A percentile compares a stretch with the other conserved stretches of the same genome.
Conservation (phyloP, 2,113 vertebrate species). For the Xiphorhynchus elegans region DNA sequence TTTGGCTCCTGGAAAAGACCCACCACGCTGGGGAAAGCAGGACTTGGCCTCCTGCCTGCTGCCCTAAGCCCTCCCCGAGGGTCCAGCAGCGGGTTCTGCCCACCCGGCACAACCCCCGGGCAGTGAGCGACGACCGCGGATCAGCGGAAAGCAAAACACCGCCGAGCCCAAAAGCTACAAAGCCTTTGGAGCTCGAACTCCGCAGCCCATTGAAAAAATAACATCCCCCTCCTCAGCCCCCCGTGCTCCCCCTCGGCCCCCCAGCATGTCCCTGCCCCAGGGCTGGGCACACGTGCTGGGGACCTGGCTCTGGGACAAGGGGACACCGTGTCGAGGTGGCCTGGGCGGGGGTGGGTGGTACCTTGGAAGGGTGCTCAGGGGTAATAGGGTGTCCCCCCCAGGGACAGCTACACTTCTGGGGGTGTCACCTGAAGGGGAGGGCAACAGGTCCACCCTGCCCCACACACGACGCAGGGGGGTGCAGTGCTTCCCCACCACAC, state of each 20-base stretch:
- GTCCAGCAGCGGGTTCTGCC: neutral
- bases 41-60: neutral
- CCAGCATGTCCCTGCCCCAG: neutral
- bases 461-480: neutral
- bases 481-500: neutral
- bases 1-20: neutral
- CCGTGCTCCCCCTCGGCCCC: accelerated
- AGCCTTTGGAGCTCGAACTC: neutral
- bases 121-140: neutral
- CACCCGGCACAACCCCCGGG: neutral
- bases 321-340: accelerated
- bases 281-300: neutral
- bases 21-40: neutral
- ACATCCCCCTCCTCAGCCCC: neutral
- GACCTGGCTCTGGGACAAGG: neutral
- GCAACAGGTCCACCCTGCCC: neutral
- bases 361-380: neutral
- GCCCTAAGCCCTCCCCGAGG: neutral
- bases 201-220: neutral
- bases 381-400: neutral
- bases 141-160: neutral
- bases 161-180: neutral
- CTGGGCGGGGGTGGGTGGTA: accelerated
- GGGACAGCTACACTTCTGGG: neutral
- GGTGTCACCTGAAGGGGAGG: neutral